Evolutionary conservation across 2,797 vertebrate species (phyloP).

Genomic region (Dermochelys coriacea): DNA sequence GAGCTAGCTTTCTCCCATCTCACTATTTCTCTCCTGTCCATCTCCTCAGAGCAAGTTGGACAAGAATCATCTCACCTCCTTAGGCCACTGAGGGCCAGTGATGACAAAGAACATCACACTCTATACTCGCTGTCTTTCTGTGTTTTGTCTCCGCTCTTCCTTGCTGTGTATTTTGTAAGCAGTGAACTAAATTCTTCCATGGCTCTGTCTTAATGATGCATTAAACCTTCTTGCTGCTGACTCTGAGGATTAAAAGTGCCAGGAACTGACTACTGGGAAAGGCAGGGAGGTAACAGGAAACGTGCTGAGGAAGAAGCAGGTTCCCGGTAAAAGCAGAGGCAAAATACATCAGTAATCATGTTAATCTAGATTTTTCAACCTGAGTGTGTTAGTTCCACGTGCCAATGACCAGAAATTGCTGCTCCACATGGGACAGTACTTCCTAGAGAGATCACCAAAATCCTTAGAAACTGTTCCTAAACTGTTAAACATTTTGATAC

Average conservation of each 20-base stretch:
- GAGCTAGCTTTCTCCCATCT: background rate
- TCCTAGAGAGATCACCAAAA: conserved; percentile 30
- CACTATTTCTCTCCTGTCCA: background rate
- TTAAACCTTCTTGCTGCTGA: background rate
- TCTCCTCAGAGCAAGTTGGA: background rate
- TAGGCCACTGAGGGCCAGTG: background rate
- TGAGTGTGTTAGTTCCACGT: conserved; percentile 10
- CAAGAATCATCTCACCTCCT: background rate
- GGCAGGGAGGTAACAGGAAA: background rate
- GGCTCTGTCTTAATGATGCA: background rate
- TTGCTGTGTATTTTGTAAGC: background rate
- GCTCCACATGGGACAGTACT: background rate
- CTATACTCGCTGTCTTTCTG: background rate
- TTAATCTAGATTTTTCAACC: conserved; percentile 14
- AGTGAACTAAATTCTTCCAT: background rate
- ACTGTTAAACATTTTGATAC: conserved; percentile 43
- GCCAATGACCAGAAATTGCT: conserved; percentile 4
- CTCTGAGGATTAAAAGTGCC: background rate
- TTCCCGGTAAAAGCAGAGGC: background rate
- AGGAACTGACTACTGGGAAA: conserved; percentile 7
- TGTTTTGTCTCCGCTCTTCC: background rate
- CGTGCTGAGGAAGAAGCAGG: background rate
- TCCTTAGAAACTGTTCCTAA: conserved; percentile 20
- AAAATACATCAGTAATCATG: conserved; percentile 13
- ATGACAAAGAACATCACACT: background rate